phyloP scores from a whole-genome alignment of 2,113 vertebrate genomes.

The Phoxinus phoxinus region DNA sequence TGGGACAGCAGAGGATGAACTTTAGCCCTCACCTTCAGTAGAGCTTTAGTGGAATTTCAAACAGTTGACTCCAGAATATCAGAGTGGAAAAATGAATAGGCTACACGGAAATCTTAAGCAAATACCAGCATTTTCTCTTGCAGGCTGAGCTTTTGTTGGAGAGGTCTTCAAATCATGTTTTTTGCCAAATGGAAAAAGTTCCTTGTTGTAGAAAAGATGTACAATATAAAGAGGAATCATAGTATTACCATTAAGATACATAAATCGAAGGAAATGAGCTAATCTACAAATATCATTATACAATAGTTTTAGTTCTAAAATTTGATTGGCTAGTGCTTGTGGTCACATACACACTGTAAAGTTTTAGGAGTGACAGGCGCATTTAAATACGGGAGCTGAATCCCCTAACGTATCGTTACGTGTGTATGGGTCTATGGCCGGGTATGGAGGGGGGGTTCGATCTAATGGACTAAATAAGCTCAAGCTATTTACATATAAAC shows the following conservation, averaged over 20 bases:
- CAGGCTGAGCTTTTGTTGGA: not conserved
- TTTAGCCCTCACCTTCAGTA: constrained; percentile 24
- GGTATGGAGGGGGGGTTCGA: too few relatives aligned
- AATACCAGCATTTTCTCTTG: constrained; percentile 26
- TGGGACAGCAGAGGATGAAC: constrained; percentile 30
- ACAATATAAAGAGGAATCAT: not conserved
- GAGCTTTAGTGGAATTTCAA: constrained; percentile 42
- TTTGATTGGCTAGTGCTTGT: not conserved
- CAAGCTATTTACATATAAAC: too few relatives aligned
- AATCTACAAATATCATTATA: not conserved
- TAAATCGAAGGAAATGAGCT: not conserved
- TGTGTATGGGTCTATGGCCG: too few relatives aligned
- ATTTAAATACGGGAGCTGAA: too few relatives aligned
- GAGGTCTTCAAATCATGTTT: not conserved
- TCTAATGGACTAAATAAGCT: too few relatives aligned
- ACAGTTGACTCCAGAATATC: constrained; percentile 31
- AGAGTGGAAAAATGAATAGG: constrained; percentile 16
- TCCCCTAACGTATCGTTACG: too few relatives aligned
- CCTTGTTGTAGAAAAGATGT: not conserved
- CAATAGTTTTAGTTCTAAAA: not conserved
- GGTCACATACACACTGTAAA: too few relatives aligned
- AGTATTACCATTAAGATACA: not conserved
- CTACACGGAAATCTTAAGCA: not conserved
- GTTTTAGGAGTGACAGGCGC: too few relatives aligned
- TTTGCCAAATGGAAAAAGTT: constrained; percentile 11